Base-by-base conservation (phyloP, 2,113 vertebrate species). In the Chlamydotis undulata region DNA sequence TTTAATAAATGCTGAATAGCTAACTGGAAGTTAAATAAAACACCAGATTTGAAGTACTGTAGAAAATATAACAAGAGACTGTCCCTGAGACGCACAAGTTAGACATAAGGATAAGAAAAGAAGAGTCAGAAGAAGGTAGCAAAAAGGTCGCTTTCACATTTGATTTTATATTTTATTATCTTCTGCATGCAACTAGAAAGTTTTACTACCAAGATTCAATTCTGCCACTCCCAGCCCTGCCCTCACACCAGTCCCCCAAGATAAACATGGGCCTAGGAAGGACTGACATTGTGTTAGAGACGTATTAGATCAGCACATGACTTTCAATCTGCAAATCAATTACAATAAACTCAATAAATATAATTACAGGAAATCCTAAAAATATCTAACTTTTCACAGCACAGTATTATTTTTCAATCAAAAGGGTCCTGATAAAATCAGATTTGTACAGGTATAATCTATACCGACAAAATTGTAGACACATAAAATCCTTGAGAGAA, bases 271-370 rank as follows among this genome's bases (percentile, higher is more conserved):
- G 65, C 33, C 89, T 67, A n/a, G 39, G 45, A 82, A 91, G 35
- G 53, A 55, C n/a, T 67, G 31, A 52, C 12, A 52, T 57, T 73
- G 5, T 45, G 19, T 53, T 41, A 74, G 55, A 87, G 64, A 75
- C 64, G 49, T 18, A 53, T 10, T 19, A 68, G 19, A 91, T 52
- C 22, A 65, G 73, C 74, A 61, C 28, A 26, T 41, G 35, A 68
- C 61, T 55, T 91, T 82, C 82, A 73, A 82, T 64, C 82, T 87
- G 49, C 43, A 92, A 89, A 91, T 91, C 80, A 86, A 76, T 82
- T 81, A 59, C 57, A 71, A 68, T 81, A 81, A 94, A 56, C 12
- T 95, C 90, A 90, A 55, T 64, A 89, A 89, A 91, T 78, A 19
- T 52, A 78, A 96, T 87, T 92, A 92, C 25, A 90, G 79, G 14